These are phyloP conservation scores for Chloroclystis v-ata DNA, from an alignment of 2,888 invertebrate species.

Conservation along the genomic window DNA sequence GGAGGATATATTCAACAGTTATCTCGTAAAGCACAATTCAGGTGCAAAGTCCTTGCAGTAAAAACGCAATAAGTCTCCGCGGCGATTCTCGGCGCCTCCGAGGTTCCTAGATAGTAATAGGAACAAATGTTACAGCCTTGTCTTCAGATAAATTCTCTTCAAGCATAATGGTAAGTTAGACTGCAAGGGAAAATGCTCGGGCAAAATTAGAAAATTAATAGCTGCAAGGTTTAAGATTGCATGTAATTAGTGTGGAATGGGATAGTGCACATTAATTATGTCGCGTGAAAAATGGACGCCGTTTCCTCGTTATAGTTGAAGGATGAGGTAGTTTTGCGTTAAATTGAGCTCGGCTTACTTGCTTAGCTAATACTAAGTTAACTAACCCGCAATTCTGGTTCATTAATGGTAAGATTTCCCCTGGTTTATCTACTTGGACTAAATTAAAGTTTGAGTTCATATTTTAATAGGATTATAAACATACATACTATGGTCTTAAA, in stretches of 20 bases:
- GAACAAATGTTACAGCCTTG: conserved; percentile 41
- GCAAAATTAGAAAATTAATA: conserved; percentile 31
- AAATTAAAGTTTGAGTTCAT: background rate
- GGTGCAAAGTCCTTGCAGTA: conserved; percentile 8
- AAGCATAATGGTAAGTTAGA: conserved; percentile 39
- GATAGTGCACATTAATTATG: conserved; percentile 29
- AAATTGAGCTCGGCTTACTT: conserved; percentile 9
- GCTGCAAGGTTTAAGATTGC: conserved; percentile 30
- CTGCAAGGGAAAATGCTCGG: conserved; percentile 29
- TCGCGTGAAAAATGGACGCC: conserved; percentile 29
- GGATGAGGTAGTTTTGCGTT: conserved; percentile 22
- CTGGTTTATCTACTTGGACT: background rate
- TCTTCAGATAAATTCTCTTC: conserved; percentile 41
- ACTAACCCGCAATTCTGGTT: background rate
- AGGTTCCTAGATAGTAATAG: conserved; percentile 36
- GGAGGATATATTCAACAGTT: conserved; percentile 6
- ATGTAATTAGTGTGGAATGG: conserved; percentile 29
- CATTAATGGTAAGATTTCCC: background rate
- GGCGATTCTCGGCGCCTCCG: conserved; percentile 12
- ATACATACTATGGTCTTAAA: no score
- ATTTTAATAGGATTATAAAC: no score
- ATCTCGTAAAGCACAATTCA: conserved; percentile 4
- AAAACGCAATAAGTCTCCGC: conserved; percentile 10
- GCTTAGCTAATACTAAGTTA: background rate
- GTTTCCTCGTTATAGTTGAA: conserved; percentile 27